phyloP scores from a whole-genome alignment of 2,888 invertebrate species.

The Apomyelois bistriatella region DNA sequence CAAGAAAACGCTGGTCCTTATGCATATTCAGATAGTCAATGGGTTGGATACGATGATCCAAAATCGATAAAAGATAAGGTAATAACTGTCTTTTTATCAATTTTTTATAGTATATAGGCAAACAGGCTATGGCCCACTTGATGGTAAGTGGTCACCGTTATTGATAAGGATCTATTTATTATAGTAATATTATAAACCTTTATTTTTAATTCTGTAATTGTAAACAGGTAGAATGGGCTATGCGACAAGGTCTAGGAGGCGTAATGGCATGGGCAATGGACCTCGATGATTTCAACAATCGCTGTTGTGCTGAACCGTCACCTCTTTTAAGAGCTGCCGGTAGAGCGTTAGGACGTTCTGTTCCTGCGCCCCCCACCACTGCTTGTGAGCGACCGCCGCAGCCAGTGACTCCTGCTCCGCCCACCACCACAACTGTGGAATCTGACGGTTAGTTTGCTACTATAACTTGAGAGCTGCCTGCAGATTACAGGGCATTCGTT shows the following conservation, averaged over 20 bases:
- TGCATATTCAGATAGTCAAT: conserved; percentile 88
- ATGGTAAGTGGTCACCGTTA: no score
- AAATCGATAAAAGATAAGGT: conserved; percentile 88
- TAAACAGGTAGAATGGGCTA: conserved; percentile 84
- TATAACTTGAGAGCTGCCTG: no score
- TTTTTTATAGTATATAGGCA: no score
- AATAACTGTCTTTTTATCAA: no score
- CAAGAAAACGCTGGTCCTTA: conserved; percentile 85
- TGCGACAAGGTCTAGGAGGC: conserved; percentile 86
- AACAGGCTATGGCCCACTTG: no score
- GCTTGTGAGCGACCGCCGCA: conserved; percentile 85
- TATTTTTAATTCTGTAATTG: neutral
- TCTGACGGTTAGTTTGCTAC: conserved; percentile 48
- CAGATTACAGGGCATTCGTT: no score
- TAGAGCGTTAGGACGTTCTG: conserved; percentile 83
- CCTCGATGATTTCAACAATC: conserved; percentile 91
- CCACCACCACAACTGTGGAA: conserved; percentile 83
- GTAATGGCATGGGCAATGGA: conserved; percentile 94
- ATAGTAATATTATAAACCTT: no score
- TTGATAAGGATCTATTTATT: no score
- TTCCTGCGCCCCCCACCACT: conserved; percentile 71
- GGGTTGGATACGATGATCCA: conserved; percentile 94
- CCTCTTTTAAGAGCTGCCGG: conserved; percentile 89
- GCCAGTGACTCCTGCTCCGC: conserved; percentile 87
- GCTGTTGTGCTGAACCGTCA: conserved; percentile 89